Percentiles rank a stretch among this genome's conserved stretches.
phyloP scores from a whole-genome alignment of 2,888 invertebrate species.

The Sericinus montela region DNA sequence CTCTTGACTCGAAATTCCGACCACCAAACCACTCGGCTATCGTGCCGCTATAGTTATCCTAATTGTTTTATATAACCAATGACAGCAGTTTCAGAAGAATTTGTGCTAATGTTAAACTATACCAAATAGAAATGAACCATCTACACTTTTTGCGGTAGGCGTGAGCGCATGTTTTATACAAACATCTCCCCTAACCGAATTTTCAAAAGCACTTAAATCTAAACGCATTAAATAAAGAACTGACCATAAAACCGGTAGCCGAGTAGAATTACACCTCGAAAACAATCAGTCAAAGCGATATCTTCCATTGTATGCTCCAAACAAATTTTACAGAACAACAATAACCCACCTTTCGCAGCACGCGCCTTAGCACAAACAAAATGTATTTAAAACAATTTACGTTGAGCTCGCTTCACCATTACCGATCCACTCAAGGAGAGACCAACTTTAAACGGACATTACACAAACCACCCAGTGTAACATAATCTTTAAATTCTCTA shows the following conservation, averaged over 20 bases:
- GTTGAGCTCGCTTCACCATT: slow-evolving; percentile 5
- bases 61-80: no score
- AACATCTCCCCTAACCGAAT: no score
- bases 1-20: no score
- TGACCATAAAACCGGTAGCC: slow-evolving; percentile 20
- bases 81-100: no score
- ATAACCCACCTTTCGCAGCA: slow-evolving; percentile 29
- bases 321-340: slow-evolving; percentile 35
- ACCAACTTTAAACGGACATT: slow-evolving; percentile 17
- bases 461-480: neutral
- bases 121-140: no score
- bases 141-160: no score
- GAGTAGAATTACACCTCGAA: slow-evolving; percentile 18
- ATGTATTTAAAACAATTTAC: slow-evolving; percentile 12
- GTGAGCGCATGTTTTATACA: no score
- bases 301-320: slow-evolving; percentile 30
- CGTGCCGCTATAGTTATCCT: no score
- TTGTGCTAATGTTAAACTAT: no score
- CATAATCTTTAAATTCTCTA: neutral
- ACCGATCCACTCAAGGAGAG: slow-evolving; percentile 6
- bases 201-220: neutral
- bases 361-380: slow-evolving; percentile 32
- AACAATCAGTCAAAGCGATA: slow-evolving; percentile 20
- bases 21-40: no score
- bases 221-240: neutral